A percentile compares a stretch with the other conserved stretches of the same genome.
Conservation (phyloP, 2,113 vertebrate genomes). For the Pseudopipra pipra region DNA sequence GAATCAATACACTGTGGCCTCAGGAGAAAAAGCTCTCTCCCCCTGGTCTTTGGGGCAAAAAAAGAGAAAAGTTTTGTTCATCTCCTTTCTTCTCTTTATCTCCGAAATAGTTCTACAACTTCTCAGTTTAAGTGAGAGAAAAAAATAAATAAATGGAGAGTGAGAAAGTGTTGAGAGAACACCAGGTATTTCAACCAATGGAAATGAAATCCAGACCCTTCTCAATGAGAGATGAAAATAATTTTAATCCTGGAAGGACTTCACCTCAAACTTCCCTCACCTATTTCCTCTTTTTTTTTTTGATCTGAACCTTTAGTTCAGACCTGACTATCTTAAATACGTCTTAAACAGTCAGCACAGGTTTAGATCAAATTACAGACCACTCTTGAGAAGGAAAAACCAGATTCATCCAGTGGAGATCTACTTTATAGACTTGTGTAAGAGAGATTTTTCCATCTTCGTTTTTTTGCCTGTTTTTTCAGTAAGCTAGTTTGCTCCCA, state of each 20-base stretch:
- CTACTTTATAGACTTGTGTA: background rate
- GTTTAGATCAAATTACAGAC: background rate
- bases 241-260: background rate
- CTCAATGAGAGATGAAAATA: background rate
- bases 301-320: background rate
- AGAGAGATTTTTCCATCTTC: background rate
- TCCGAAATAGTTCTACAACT: background rate
- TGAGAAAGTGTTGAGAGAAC: background rate
- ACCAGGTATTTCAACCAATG: background rate
- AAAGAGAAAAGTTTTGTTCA: background rate
- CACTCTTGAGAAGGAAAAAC: background rate
- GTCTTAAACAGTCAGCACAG: background rate
- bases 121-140: background rate
- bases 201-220: background rate
- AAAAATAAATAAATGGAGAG: background rate
- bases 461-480: background rate
- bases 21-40: conserved; percentile 59
- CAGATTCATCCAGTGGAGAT: background rate
- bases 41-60: background rate
- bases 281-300: background rate
- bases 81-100: background rate
- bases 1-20: conserved; percentile 79
- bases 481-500: background rate
- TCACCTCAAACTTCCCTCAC: background rate
- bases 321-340: background rate